phyloP scores from a whole-genome alignment of 2,888 invertebrate genomes.

The Eugnorisma glareosa region DNA sequence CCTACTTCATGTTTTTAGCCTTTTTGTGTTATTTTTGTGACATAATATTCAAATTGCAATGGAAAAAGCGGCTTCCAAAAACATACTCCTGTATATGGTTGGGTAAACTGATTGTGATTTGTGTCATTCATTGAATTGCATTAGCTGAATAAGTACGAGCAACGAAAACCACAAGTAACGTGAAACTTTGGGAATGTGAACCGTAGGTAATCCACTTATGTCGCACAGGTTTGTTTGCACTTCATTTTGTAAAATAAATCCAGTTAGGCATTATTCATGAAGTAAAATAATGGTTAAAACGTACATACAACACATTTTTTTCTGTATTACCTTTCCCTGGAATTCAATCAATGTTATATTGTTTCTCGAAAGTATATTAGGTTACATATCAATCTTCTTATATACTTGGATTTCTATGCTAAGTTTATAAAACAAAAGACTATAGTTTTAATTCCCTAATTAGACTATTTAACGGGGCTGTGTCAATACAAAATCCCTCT shows the following conservation, averaged over 20 bases:
- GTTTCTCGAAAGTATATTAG: neutral
- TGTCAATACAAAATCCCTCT: conserved; percentile 18
- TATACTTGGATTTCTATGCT: neutral
- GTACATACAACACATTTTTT: neutral
- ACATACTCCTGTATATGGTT: neutral
- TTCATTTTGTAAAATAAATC: conserved; percentile 16
- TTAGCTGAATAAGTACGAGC: conserved; percentile 55
- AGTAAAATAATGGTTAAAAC: neutral
- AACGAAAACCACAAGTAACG: conserved; percentile 69
- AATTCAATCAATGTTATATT: neutral
- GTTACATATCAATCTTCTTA: neutral
- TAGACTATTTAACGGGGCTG: conserved; percentile 22
- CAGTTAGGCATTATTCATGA: neutral
- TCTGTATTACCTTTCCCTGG: neutral
- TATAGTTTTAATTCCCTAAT: conserved; percentile 23
- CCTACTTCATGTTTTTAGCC: too few species aligned
- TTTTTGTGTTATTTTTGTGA: conserved; percentile 8
- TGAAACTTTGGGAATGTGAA: conserved; percentile 72
- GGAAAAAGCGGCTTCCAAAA: conserved; percentile 4
- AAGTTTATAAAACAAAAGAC: neutral
- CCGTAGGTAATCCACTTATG: conserved; percentile 53
- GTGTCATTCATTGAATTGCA: conserved; percentile 50
- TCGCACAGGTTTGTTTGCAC: conserved; percentile 33
- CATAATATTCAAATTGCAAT: neutral
- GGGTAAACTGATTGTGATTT: conserved; percentile 11